phyloP scores from a whole-genome alignment of 2,888 invertebrate species.

The Campoletis raptor region DNA sequence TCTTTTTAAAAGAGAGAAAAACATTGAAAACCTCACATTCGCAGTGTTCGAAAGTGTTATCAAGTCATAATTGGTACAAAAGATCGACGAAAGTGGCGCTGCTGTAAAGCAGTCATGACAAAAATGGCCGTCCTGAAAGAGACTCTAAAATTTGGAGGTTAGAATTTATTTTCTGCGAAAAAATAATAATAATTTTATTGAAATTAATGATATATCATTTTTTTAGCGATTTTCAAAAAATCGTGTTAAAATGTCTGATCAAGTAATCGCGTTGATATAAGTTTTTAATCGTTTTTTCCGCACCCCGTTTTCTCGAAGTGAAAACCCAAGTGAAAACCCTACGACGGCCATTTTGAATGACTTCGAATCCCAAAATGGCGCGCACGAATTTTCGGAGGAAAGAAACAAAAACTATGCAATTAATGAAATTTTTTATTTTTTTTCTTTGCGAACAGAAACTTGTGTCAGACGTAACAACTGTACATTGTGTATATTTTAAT shows the following conservation, averaged over 20 bases:
- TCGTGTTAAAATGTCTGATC: background rate
- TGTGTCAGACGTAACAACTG: constrained; percentile 71
- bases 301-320: background rate
- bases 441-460: constrained; percentile 19
- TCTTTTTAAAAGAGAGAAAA: background rate
- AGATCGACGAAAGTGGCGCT: background rate
- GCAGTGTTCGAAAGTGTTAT: background rate
- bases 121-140: background rate
- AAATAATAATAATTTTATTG: background rate
- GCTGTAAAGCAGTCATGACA: constrained; percentile 9
- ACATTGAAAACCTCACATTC: background rate
- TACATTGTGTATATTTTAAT: constrained; percentile 81
- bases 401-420: background rate
- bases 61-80: constrained; percentile 1
- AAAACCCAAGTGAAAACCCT: too few relatives aligned
- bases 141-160: background rate
- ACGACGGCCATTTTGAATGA: constrained; percentile 11
- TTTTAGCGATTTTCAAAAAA: background rate
- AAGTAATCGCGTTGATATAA: background rate
- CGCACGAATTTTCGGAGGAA: background rate
- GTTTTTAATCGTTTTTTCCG: background rate
- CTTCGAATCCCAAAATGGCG: background rate
- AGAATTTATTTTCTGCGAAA: background rate
- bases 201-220: background rate
- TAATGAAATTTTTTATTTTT: background rate